Evolutionary conservation across 2,113 vertebrate genomes (phyloP), one percentile per base, ranked within the genome.

Genomic region (Copsychus sechellarum): DNA sequence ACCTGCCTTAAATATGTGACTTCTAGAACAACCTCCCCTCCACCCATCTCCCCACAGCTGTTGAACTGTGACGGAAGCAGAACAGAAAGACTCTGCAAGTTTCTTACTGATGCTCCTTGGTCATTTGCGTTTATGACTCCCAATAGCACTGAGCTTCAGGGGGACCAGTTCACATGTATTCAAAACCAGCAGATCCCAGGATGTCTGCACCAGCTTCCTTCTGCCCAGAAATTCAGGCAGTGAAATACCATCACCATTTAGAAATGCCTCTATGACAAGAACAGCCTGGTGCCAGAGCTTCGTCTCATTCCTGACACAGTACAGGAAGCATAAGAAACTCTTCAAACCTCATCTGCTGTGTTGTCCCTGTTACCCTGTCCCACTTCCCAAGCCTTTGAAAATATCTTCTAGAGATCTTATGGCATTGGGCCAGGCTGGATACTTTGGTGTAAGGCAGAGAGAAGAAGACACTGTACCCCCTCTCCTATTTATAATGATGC

Each of bases 1-100:
- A 76, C 95, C 95, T 96, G 93, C 95, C 88, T 92, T 86, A 96
- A 86, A 94, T 82, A 84, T 3, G 43, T 76, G 94, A 90, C 71
- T 92, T n/a, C 72, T 51, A 90, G 47, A 88, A 78, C 82, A 83
- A 88, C 94, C 93, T 93, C 92, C 94, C 96, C 88, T 81, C 94
- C 96, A 90, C 96, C 96, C 96, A 42, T 77, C 47, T 83, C 92
- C 95, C 94, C 92, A 48, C 31, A 66, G 21, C 76, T 91, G 89
- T 47, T 88, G 71, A 70, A 51, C 96, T 91, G 92, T 1, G 11
- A 48, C 4, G 0, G 56, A 80, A 71, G 56, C 20, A 28, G 40
- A 82, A 81, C 70, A 48, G 81, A 34, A 90, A 34, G 31, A 76
- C 58, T 86, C 72, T 54, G 84, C 36, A 36, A 29, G 82, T n/a